Evolutionary conservation across 37 sponge, comb jelly and placozoan genomes (phyloP).

Genomic region (Crambe crambe): DNA sequence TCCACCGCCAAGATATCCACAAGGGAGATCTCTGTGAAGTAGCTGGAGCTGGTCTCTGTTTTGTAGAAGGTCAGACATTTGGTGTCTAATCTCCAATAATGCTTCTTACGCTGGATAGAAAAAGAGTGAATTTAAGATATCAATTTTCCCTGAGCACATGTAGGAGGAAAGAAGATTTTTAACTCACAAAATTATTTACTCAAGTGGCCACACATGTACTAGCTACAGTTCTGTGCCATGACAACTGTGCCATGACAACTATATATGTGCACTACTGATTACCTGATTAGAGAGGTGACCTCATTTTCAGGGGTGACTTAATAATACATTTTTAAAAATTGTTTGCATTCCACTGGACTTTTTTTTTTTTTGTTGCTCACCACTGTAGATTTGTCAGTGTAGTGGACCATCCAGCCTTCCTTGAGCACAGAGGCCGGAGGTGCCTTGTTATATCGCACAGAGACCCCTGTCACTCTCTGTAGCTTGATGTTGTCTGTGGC

Average conservation of each 20-base stretch:
- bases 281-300: too few species aligned
- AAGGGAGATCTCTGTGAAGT: conserved; percentile 67
- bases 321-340: too few species aligned
- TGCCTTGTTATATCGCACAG: conserved; percentile 64
- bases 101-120: conserved; percentile 66
- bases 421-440: conserved; percentile 58
- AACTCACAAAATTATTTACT: neutral
- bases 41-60: conserved; percentile 35
- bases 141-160: neutral
- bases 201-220: too few species aligned
- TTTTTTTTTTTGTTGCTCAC: too few species aligned
- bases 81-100: conserved; percentile 85
- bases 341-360: too few species aligned
- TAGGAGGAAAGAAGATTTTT: neutral
- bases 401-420: conserved; percentile 94
- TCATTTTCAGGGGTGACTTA: too few species aligned
- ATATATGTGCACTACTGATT: too few species aligned
- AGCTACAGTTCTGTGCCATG: too few species aligned
- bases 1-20: conserved; percentile 85
- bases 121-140: neutral
- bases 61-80: conserved; percentile 79
- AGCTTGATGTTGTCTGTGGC: conserved; percentile 50
- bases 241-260: too few species aligned
- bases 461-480: conserved; percentile 68
- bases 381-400: conserved; percentile 73